Evolutionary conservation across 2,888 invertebrate genomes (phyloP).

Genomic region (Parnassius smintheus): DNA sequence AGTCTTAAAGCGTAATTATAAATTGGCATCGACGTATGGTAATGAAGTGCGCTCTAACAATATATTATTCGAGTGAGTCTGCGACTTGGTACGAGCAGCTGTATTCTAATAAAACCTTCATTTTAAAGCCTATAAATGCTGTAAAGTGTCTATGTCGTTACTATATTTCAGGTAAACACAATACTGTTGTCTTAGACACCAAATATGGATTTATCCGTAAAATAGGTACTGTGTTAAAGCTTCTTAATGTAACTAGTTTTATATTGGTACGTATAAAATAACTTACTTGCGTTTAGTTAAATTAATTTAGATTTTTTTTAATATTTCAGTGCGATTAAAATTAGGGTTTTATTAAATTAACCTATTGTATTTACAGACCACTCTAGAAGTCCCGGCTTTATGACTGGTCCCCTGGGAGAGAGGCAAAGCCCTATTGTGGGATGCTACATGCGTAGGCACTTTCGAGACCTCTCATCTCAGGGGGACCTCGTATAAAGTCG

Average conservation of each 20-base stretch:
- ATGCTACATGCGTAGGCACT: too few species aligned
- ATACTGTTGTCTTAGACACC: constrained; percentile 19
- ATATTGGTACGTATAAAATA: too few species aligned
- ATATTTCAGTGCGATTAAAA: too few species aligned
- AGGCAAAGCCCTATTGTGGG: too few species aligned
- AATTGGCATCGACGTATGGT: constrained; percentile 29
- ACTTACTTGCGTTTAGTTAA: too few species aligned
- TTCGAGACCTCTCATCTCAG: too few species aligned
- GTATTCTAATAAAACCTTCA: constrained; percentile 25
- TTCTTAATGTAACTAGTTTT: not conserved
- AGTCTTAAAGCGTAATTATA: constrained; percentile 26
- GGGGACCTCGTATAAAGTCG: too few species aligned
- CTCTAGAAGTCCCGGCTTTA: too few species aligned
- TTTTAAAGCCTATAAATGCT: constrained; percentile 21
- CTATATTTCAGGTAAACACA: constrained; percentile 24
- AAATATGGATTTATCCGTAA: constrained; percentile 6
- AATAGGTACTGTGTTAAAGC: not conserved
- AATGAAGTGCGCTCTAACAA: constrained; percentile 31
- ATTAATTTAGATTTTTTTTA: too few species aligned
- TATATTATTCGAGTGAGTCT: constrained; percentile 27
- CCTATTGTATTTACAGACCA: too few species aligned
- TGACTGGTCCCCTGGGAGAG: too few species aligned
- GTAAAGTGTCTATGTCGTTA: constrained; percentile 23
- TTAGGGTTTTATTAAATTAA: too few species aligned
- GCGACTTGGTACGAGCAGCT: constrained; percentile 5